phyloP scores from a whole-genome alignment of 2,797 vertebrate species.

The Danio choprae region DNA sequence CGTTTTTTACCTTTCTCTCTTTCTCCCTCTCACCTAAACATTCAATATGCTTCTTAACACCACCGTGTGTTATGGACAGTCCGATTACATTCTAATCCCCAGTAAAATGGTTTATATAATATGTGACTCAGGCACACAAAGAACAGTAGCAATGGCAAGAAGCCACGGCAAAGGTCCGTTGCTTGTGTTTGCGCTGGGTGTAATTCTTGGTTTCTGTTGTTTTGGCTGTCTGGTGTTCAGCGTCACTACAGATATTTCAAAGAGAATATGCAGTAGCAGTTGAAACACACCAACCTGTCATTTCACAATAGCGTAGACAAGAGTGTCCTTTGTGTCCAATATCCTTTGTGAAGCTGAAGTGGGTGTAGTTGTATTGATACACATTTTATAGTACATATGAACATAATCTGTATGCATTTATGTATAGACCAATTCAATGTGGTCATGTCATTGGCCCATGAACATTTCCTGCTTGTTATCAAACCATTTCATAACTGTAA shows the following conservation, averaged over 20 bases:
- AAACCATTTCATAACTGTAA: too few species aligned
- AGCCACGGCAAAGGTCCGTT: conserved; percentile 26
- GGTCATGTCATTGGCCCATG: too few species aligned
- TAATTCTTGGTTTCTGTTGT: conserved; percentile 23
- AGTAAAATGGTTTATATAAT: conserved; percentile 40
- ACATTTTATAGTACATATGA: neutral
- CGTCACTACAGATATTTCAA: conserved; percentile 1
- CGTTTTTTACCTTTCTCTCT: neutral
- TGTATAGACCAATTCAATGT: too few species aligned
- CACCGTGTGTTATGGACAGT: neutral
- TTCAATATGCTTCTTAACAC: conserved; percentile 11
- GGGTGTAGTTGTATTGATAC: neutral
- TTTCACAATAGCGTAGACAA: conserved; percentile 7
- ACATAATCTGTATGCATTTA: neutral
- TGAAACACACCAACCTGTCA: neutral
- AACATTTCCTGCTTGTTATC: too few species aligned
- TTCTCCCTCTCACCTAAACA: neutral
- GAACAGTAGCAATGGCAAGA: neutral
- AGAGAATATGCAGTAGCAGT: conserved; percentile 22
- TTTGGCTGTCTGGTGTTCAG: conserved; percentile 24
- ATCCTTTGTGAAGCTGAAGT: neutral
- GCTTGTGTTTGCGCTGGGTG: conserved; percentile 8
- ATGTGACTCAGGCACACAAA: conserved; percentile 16
- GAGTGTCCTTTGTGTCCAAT: conserved; percentile 6
- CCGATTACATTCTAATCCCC: conserved; percentile 31